Conservation (phyloP, 2,888 invertebrate genomes). For the Frankliniella intonsa region DNA sequence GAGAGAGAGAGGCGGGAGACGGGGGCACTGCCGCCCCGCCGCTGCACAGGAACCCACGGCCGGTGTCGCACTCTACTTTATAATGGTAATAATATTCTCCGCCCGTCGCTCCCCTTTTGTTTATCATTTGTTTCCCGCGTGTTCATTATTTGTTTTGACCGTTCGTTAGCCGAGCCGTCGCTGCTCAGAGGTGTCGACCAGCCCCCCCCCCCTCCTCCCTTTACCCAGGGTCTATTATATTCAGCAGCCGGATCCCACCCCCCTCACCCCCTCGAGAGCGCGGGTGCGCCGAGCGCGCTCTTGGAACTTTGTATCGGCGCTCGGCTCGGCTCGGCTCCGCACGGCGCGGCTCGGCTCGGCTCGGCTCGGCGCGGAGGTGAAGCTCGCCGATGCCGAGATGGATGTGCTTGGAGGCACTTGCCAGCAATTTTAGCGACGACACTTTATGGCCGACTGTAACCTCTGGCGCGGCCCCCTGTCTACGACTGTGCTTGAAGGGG, state of each 20-base stretch:
- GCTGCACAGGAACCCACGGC: neutral
- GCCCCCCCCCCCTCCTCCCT: no score
- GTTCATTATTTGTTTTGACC: slow-evolving; percentile 25
- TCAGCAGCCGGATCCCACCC: neutral
- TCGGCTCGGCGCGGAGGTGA: neutral
- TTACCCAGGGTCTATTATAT: no score
- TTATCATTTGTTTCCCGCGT: slow-evolving; percentile 14
- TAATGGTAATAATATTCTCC: slow-evolving; percentile 21
- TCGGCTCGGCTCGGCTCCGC: neutral
- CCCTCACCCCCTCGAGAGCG: no score
- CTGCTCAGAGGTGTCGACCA: neutral
- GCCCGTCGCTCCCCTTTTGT: slow-evolving; percentile 11
- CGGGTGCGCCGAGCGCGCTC: no score
- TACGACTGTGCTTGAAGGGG: neutral
- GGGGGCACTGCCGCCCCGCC: neutral
- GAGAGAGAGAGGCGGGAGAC: no score
- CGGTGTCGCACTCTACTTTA: slow-evolving; percentile 8
- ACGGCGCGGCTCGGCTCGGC: neutral
- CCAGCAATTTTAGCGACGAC: neutral
- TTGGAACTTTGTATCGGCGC: neutral
- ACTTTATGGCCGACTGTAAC: slow-evolving; percentile 4
- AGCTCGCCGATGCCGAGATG: no score
- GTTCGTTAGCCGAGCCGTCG: slow-evolving; percentile 8
- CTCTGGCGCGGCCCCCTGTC: neutral
- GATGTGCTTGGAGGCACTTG: neutral